phyloP scores from a whole-genome alignment of 2,888 invertebrate genomes.

The Gerris lacustris region DNA sequence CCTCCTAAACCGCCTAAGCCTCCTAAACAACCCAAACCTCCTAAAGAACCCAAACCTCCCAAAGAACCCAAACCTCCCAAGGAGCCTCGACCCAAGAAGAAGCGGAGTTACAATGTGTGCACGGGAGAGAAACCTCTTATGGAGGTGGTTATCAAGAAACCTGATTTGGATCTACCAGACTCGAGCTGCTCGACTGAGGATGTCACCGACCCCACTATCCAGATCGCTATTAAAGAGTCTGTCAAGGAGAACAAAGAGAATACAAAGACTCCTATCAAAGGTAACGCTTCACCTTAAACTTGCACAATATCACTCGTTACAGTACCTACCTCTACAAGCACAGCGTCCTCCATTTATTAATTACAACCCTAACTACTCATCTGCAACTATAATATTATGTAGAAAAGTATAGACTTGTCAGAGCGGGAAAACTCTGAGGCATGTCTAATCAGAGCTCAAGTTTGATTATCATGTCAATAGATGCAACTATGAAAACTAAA shows the following conservation, averaged over 20 bases:
- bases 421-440: no score
- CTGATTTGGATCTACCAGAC: background rate
- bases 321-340: no score
- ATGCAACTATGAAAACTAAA: no score
- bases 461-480: no score
- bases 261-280: background rate
- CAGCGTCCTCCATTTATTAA: no score
- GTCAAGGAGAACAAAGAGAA: background rate
- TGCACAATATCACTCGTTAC: no score
- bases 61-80: background rate
- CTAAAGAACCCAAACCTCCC: background rate
- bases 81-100: background rate
- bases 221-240: background rate
- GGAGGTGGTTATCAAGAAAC: background rate
- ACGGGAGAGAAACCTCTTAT: background rate
- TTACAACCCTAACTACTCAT: no score
- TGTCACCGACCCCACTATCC: background rate
- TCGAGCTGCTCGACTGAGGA: background rate
- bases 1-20: background rate
- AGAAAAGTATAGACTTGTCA: no score
- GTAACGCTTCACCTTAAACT: background rate
- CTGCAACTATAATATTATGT: no score
- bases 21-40: background rate
- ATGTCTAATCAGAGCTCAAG: no score
- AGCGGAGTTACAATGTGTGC: background rate